Evolutionary conservation across 1,140 invertebrate species (phyloP), one percentile per base, ranked within the genome.

Genomic region (Caerostris extrusa): DNA sequence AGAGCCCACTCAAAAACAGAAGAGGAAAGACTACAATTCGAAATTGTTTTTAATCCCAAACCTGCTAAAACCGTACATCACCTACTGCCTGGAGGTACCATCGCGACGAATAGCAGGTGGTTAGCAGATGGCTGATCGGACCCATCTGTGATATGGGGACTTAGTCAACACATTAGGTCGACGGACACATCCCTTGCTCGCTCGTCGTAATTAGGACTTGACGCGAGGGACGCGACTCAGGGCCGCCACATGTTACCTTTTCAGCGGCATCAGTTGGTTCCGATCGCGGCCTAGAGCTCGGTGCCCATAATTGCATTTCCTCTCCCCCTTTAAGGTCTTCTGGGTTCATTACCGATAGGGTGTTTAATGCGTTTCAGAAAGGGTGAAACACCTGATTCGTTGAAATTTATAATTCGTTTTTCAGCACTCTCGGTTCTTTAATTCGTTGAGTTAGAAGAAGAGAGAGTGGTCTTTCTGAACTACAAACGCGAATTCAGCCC

Each of bases 111-210:
- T 92, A 92, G 90, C 90, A 92, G 90, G 90, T 92, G 90, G 90
- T 67, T 85, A 92, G 90, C 90, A 92, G 90, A 92, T 92, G 90
- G 90, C 81, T 67, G 61, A 53, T 12, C 71, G 71, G 55, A 88
- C 90, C 90, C 90, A 92, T 92, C 90, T 92, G 90, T 60, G 90
- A 92, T 92, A 92, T 56, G 81, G 81, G 90, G 90, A 92, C 81
- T 92, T 92, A 92, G 90, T 92, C 90, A 92, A 92, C 90, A 92
- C 90, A 92, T 92, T 92, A 92, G 81, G 69, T 77, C 19, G 69
- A 81, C 53, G 10, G 61, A 56, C 50, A 77, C 69, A 77, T 77
- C 69, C 69, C 69, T 57, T 67, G 55, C 71, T 56, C 58, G 81
- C 90, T 92, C 77, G 17, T 69, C 60, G 81, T 92, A 92, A 92